Base-by-base conservation (phyloP, 2,888 invertebrate species). In the Pilophorus perplexus region DNA sequence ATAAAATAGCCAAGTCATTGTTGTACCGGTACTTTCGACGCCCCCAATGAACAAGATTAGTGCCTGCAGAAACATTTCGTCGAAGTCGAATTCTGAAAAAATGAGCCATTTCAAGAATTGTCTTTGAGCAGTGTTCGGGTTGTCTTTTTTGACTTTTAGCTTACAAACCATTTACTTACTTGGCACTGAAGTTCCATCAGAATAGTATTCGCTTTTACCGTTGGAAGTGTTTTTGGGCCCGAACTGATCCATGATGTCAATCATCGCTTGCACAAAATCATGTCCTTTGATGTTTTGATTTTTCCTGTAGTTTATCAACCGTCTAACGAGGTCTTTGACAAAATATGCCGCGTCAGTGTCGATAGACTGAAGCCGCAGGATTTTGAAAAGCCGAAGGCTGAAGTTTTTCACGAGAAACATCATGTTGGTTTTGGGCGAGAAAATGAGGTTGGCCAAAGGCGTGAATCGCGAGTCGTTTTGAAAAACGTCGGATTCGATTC, bases 401-500 rank as follows among this genome's bases (percentile, higher is more conserved):
- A 37, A 6, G 20, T 38, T 37, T 33, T 20, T 55, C 22, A 55
- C n/a, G 10, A 20, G 10, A 14, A 38, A 38, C 42, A 60, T 60
- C 3, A 42, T 8, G 8, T 38, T 60, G 3, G 46, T 42, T 16
- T 16, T 60, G 2, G 25, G 40, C 23, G 44, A 28, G 16, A 42
- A 42, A 16, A 60, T 44, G 14, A 60, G 20, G 8, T 12, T 20
- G 14, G 55, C 55, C 10, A 55, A 33, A 10, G 28, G 22, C 14
- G 18, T 37, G 55, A 55, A 55, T 22, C 22, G 22, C 16, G 60
- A 60, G 25, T 60, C 42, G 10, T 60, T 37, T 27, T 60, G 28
- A 18, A 40, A 60, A 10, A 46, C 60, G 44, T 60, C 60, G n/a
- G 60, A 60, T 23, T 60, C 60, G 1, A 60, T 28, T 14, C 60